A percentile compares a stretch with the other conserved stretches of the same genome.
phyloP scores from a whole-genome alignment of 2,797 vertebrate genomes.

The Cichlasoma orientale region DNA sequence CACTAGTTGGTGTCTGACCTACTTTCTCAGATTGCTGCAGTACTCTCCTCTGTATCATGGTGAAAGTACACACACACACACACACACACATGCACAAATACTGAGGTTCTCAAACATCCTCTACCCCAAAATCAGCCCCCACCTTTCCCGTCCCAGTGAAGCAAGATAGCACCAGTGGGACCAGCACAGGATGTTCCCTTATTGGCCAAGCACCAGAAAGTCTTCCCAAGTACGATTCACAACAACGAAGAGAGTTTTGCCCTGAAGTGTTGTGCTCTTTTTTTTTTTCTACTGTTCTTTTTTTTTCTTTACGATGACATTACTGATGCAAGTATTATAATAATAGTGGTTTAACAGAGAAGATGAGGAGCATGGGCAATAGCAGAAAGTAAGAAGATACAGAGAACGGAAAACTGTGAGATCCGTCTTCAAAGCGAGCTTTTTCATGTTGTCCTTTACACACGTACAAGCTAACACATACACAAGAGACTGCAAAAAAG shows the following conservation, averaged over 20 bases:
- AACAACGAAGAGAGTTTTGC: conserved; percentile 34
- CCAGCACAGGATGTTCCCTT: conserved; percentile 41
- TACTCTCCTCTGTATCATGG: conserved; percentile 66
- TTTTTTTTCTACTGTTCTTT: conserved; percentile 5
- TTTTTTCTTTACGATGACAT: conserved; percentile 13
- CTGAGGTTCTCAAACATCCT: conserved; percentile 60
- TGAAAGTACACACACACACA: conserved; percentile 55
- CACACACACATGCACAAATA: conserved; percentile 33
- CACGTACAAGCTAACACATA: neutral
- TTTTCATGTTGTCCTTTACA: neutral
- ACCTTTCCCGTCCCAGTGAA: conserved; percentile 50
- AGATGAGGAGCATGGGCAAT: neutral
- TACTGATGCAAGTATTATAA: conserved; percentile 12
- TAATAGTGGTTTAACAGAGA: neutral
- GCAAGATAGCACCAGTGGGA: conserved; percentile 59
- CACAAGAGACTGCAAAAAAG: neutral
- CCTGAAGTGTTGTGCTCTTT: conserved; percentile 26
- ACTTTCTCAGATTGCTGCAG: conserved; percentile 78
- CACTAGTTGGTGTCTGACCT: conserved; percentile 73
- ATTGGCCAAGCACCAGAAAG: conserved; percentile 52
- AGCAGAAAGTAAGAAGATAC: neutral
- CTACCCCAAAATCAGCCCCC: conserved; percentile 34
- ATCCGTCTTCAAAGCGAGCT: neutral
- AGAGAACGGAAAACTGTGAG: neutral
- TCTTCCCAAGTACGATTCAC: conserved; percentile 49